Evolutionary conservation across 2,888 invertebrate genomes (phyloP).

Genomic region (Lasioglossum villosulum): DNA sequence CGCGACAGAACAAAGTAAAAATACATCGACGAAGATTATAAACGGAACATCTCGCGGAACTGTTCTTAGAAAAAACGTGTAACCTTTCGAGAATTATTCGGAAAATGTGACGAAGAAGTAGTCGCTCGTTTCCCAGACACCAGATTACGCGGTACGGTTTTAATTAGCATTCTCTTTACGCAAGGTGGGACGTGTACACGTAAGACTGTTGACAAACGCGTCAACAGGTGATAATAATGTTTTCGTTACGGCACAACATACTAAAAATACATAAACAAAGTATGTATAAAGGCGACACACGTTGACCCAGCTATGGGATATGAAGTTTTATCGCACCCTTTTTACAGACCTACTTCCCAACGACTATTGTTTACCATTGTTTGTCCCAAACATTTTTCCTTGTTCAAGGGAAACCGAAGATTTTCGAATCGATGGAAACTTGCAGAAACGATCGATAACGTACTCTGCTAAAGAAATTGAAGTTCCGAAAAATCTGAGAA

Average conservation of each 20-base stretch:
- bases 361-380: not conserved
- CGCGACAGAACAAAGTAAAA: not conserved
- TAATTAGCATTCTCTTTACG: not conserved
- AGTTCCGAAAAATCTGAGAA: not conserved
- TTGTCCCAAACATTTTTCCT: not conserved
- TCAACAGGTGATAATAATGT: not conserved
- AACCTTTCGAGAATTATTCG: constrained; percentile 2
- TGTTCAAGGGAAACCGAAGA: not conserved
- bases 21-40: not conserved
- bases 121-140: not conserved
- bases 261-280: not conserved
- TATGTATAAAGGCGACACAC: not conserved
- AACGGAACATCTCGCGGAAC: not conserved
- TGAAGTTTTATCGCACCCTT: not conserved
- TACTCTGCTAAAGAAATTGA: not conserved
- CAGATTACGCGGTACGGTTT: not conserved
- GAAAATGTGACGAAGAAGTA: not conserved
- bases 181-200: not conserved
- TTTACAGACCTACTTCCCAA: not conserved
- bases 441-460: not conserved
- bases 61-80: not conserved
- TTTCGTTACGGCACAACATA: not conserved
- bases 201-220: not conserved
- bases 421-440: not conserved
- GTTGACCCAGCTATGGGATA: not conserved